A percentile compares a stretch with the other conserved stretches of the same genome.
Conservation (phyloP, 2,888 invertebrate species). For the Aromia moschata region DNA sequence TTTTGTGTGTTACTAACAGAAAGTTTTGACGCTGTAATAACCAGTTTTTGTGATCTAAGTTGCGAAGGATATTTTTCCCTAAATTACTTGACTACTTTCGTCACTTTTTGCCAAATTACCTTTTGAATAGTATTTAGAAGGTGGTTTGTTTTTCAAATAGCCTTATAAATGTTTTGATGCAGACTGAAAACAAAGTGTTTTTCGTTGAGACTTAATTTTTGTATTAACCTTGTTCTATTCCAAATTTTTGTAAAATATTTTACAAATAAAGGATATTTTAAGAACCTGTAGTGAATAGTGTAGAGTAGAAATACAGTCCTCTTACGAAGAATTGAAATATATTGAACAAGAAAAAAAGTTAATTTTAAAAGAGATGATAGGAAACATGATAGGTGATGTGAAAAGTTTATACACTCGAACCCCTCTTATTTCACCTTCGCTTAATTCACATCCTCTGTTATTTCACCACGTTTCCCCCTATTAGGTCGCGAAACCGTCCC, state of each 20-base stretch:
- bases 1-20: background rate
- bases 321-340: too few species aligned
- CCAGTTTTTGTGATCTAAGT: background rate
- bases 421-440: too few species aligned
- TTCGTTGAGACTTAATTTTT: conserved; percentile 5
- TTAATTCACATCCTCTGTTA: too few species aligned
- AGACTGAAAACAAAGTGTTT: background rate
- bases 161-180: background rate
- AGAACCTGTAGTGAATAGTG: too few species aligned
- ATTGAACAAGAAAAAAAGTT: too few species aligned
- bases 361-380: too few species aligned
- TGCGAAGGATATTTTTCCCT: background rate
- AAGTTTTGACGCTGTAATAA: background rate
- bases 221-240: too few species aligned
- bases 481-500: too few species aligned
- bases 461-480: too few species aligned
- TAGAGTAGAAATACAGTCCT: too few species aligned
- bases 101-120: conserved; percentile 1
- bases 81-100: background rate
- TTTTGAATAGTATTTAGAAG: conserved; percentile 7
- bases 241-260: too few species aligned
- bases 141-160: conserved; percentile 17
- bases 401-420: background rate
- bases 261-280: too few species aligned
- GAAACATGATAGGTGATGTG: background rate